Evolutionary conservation across 2,797 vertebrate genomes (phyloP), one percentile per base, ranked within the genome.

Genomic region (Danio kyathit): DNA sequence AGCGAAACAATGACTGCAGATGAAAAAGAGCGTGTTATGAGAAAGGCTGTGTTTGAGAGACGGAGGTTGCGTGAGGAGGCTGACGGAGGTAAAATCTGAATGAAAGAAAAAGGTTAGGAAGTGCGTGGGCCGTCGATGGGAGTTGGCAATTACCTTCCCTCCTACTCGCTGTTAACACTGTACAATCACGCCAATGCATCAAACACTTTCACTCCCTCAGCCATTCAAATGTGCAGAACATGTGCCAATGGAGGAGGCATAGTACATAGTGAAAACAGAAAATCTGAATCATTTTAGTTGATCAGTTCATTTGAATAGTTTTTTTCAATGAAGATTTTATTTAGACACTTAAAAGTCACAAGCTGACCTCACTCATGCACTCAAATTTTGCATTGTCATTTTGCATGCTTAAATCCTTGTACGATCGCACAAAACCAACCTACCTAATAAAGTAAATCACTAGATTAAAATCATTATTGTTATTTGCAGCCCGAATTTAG

Each of bases 71-170:
- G 29, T 61, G 41, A 64, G 43, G 52, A 56, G 67, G 66, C 38
- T 49, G 41, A 19, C 19, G n/a, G 74, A 60, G 43, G 76, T 29
- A 19, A 66, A 74, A 40, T 21, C 29, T 46, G 46, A 74, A 67
- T 38, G 71, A 77, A 43, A 49, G 14, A 54, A 38, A 81, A 67
- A n/a, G 17, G 17, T 51, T 67, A 73, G 73, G 61, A 67, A 67
- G 67, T 44, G 73, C 7, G 77, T 80, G 63, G 69, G 84, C 43
- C 10, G 54, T 43, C 6, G 52, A 17, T 65, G 75, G 65, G 63
- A 67, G 61, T 73, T 74, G 70, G 64, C 57, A 48, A 74, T 81
- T 77, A 81, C 74, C 14, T 19, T 77, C 44, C 61, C 54, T 43
- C 60, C 73, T 44, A 64, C 60, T 80, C 41, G 5, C 52, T 38